Conservation (phyloP, 2,888 invertebrate genomes). For the Pammene aurita region DNA sequence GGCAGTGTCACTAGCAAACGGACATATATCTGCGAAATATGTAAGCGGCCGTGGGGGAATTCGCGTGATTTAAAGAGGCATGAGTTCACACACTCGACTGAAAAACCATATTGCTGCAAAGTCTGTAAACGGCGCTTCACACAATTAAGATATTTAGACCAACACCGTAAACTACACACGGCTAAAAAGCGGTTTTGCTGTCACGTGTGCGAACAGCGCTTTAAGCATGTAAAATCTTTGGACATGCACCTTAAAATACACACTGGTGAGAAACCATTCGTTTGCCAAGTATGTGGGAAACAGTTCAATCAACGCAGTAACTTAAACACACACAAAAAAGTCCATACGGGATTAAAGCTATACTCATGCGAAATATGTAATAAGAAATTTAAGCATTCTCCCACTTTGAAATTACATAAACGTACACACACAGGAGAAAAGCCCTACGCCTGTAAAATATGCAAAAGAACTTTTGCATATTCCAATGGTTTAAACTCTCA, state of each 20-base stretch:
- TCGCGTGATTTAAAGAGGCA: no score
- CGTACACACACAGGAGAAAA: neutral
- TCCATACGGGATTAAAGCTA: neutral
- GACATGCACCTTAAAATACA: no score
- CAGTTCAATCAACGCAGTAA: neutral
- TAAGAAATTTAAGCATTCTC: neutral
- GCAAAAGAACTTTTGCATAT: neutral
- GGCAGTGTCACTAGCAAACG: no score
- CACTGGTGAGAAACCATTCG: neutral
- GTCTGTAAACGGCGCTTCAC: no score
- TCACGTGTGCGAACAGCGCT: neutral
- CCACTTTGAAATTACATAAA: neutral
- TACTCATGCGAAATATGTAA: neutral
- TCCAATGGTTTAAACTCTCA: neutral
- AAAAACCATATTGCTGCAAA: no score
- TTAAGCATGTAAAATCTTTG: neutral
- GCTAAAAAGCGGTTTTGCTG: neutral
- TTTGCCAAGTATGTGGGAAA: neutral
- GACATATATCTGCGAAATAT: no score
- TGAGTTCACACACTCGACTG: no score
- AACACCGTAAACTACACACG: no score
- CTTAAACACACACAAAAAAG: neutral
- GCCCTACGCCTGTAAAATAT: neutral
- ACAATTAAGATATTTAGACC: no score
- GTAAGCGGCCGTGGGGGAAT: no score